Conservation (phyloP, 2,797 vertebrate genomes). For the Propithecus deckenii region DNA sequence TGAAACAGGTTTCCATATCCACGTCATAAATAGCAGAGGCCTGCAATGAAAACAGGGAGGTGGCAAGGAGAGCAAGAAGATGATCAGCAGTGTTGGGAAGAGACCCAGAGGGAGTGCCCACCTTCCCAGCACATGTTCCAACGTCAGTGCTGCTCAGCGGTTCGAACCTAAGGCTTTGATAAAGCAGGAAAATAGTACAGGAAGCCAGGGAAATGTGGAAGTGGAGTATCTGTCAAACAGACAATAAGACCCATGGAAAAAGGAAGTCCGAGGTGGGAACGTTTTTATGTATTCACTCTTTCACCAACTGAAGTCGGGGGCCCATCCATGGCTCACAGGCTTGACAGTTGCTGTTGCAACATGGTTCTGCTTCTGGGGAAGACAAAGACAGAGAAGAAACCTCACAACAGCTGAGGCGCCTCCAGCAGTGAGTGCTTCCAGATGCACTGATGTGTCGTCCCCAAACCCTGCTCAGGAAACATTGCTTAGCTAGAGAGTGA, state of each 20-base stretch:
- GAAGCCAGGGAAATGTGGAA: constrained; percentile 63
- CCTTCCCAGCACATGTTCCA: background rate
- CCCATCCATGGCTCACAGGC: background rate
- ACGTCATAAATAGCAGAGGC: background rate
- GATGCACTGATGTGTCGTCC: constrained; percentile 48
- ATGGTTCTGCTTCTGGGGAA: background rate
- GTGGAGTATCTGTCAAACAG: constrained; percentile 3
- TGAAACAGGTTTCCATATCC: background rate
- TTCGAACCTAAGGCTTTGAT: background rate
- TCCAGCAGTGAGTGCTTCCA: constrained; percentile 64
- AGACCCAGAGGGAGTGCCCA: background rate
- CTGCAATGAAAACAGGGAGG: background rate
- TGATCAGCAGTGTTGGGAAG: background rate
- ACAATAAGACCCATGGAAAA: constrained; percentile 53
- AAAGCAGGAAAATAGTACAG: constrained; percentile 59
- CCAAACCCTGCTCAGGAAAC: constrained; percentile 33
- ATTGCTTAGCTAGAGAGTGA: constrained; percentile 47
- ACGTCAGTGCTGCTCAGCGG: background rate
- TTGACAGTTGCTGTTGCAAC: background rate
- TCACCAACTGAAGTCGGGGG: background rate
- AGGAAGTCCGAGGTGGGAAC: constrained; percentile 57
- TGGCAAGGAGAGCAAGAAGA: background rate
- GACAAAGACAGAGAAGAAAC: constrained; percentile 9
- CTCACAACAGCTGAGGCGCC: background rate
- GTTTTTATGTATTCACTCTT: background rate